Conservation (phyloP, 2,888 invertebrate genomes). For the Acrobasis repandana region DNA sequence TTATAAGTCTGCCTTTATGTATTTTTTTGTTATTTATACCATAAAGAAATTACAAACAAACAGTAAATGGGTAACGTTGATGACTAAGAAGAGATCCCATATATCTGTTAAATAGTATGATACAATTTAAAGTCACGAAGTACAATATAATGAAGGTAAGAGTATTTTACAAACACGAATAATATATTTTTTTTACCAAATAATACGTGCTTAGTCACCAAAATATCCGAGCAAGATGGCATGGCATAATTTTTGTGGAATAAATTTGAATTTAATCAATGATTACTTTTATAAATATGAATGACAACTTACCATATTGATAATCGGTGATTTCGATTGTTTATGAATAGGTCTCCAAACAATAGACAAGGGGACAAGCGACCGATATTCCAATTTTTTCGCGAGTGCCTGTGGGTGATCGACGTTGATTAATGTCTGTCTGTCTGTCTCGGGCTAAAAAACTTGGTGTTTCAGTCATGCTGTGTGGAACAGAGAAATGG, state of each 20-base stretch:
- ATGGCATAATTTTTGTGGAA: not conserved
- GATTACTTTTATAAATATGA: not conserved
- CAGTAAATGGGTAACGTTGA: too few relatives aligned
- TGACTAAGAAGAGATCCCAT: too few relatives aligned
- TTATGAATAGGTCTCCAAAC: constrained; percentile 4
- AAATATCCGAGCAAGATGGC: too few relatives aligned
- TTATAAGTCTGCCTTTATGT: too few relatives aligned
- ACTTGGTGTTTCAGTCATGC: constrained; percentile 75
- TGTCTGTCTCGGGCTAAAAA: constrained; percentile 73
- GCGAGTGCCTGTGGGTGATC: constrained; percentile 65
- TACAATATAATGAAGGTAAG: too few relatives aligned
- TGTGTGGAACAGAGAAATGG: constrained; percentile 37
- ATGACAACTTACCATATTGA: not conserved
- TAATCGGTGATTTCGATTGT: not conserved
- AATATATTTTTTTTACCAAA: too few relatives aligned
- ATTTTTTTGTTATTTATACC: too few relatives aligned
- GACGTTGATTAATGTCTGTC: constrained; percentile 80
- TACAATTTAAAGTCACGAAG: too few relatives aligned
- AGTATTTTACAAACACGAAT: too few relatives aligned
- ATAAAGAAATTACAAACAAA: too few relatives aligned
- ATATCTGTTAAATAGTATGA: too few relatives aligned
- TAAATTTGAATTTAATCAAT: not conserved
- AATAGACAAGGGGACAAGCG: constrained; percentile 22
- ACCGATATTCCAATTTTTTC: constrained; percentile 37
- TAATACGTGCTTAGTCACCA: too few relatives aligned